Base-by-base conservation (phyloP, 92 coral and sea anemone genomes). In the Porites divaricata region DNA sequence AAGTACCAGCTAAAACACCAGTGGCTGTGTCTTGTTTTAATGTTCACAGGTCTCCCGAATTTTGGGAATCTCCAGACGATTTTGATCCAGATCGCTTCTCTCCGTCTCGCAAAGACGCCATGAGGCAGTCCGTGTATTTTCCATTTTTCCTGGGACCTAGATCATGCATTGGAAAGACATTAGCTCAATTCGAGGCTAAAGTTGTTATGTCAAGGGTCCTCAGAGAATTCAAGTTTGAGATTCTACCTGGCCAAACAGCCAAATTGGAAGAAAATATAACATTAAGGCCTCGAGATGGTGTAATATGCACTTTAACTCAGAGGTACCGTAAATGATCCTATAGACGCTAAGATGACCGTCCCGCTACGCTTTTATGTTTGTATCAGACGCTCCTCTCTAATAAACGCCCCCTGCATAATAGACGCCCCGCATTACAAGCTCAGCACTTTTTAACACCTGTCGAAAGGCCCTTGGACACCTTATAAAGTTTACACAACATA, bases 101-200 rank as follows among this genome's bases (percentile, higher is more conserved):
- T 22, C 74, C 88, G 1, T 20, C 77, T 15, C 61, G 50, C 8
- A 88, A 68, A 70, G 92, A 80, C 19, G 74, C 52, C 9, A 90
- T 95, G 17, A 74, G 90, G 26, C 54, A 87, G 62, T 83, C 73
- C 6, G 83, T 50, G 15, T 93, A 87, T 80, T 92, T 90, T 28
- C 98, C 98, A 13, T 95, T 95, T 75, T 88, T 95, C 1, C 17
- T 90, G 4, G 98, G 98, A 24, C 95, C 98, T 21, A 75, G 95
- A 21, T 72, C 84, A 45, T 95, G 98, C 58, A 85, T 95, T 22
- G 98, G 98, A 20, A 94, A 95, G 66, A 92, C 92, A 1, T 71
- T 95, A 41, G 95, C 98, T 19, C 90, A 92, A 86, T 92, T 95
- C 88, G 98, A 95, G 63, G 85, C 93, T 4, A 95, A 95, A 74